Evolutionary conservation across 2,113 vertebrate species (phyloP).

Genomic region (Pomatorhinus ruficollis): DNA sequence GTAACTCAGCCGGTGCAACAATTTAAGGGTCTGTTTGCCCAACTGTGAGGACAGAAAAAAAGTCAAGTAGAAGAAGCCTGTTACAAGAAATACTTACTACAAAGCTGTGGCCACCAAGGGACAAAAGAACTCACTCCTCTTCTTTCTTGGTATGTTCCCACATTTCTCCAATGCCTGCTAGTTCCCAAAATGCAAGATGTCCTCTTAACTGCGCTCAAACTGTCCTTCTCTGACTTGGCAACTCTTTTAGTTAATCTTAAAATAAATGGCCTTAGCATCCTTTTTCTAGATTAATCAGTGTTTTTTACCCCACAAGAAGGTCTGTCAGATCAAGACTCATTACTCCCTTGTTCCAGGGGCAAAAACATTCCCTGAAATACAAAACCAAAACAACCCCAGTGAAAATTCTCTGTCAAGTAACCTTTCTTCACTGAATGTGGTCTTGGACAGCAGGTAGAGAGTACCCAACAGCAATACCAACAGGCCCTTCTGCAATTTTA

Average conservation of each 20-base stretch:
- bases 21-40: neutral
- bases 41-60: neutral
- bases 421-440: neutral
- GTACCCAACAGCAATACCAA: neutral
- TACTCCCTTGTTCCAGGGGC: neutral
- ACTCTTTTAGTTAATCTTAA: neutral
- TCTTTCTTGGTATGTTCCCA: neutral
- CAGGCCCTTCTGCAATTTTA: neutral
- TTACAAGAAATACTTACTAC: neutral
- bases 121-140: neutral
- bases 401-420: neutral
- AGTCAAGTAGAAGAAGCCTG: neutral
- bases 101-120: neutral
- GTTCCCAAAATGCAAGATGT: neutral
- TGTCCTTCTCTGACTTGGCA: neutral
- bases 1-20: rapidly evolving
- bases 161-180: neutral
- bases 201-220: neutral
- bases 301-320: neutral
- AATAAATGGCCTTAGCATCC: neutral
- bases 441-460: neutral
- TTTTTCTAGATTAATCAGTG: neutral
- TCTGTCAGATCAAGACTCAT: neutral
- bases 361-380: neutral
- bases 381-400: neutral